Evolutionary conservation across 2,113 vertebrate genomes (phyloP), one percentile per base, ranked within the genome.

Genomic region (Leucoraja erinaceus): DNA sequence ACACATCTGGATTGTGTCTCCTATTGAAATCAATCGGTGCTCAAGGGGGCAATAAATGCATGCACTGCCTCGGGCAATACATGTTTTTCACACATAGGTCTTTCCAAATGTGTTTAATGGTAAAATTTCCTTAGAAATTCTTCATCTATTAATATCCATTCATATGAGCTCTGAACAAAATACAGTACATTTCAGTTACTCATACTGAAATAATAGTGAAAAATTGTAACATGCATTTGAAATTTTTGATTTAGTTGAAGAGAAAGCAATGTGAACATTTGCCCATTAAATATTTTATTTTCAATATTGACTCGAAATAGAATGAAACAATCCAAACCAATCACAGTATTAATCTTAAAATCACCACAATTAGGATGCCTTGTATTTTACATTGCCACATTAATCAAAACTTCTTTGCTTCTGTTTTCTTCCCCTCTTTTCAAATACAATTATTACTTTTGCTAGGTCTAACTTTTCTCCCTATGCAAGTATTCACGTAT

Each of bases 21-120:
- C 66, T 9, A 91, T 54, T 72, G 90, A 91, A 72, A 38, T 91
- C 90, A 91, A 72, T 91, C 33, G 25, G 68, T 54, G 90, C 90
- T 72, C 90, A 91, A 74, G 90, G 90, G 90, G 90, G 90, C 68
- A 72, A 91, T 91, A 91, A 91, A 91, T 91, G 38, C 90, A 91
- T 72, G 66, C 90, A 91, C 31, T 74, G 90, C 90, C 90, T 68
- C 20, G 10, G 90, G 90, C 90, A 70, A 54, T 90, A 90, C 88
- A 90, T 90, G 88, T 70, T 91, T 91, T 74, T 68, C 90, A 91
- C 66, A 72, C 33, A 20, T 47, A 72, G 59, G 38, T 74, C 66
- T 91, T 22, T 72, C 90, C 90, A 70, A 54, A 22, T 28, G 63
- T 47, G 20, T 28, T 47, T 33, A 90, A 90, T 38, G 78, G 31